phyloP scores from a whole-genome alignment of 2,797 vertebrate species.

The Micrastur ruficollis region DNA sequence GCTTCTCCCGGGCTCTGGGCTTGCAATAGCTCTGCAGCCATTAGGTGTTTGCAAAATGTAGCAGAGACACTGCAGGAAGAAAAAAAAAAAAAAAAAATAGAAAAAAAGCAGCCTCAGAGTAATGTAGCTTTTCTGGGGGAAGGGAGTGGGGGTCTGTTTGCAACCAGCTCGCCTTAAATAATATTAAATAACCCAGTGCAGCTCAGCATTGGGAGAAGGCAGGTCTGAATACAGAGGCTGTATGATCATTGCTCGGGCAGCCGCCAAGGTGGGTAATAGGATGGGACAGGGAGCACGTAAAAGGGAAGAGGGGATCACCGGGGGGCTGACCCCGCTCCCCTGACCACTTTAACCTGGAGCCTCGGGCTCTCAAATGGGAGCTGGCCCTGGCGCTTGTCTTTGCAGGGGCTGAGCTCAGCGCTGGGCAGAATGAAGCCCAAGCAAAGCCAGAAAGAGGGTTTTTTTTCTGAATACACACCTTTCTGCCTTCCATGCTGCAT shows the following conservation, averaged over 20 bases:
- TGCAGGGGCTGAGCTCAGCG: background rate
- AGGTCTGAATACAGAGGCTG: background rate
- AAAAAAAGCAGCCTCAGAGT: background rate
- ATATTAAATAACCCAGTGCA: background rate
- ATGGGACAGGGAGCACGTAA: constrained; percentile 6
- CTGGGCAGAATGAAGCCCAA: background rate
- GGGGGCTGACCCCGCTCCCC: background rate
- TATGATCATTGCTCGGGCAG: rapidly evolving
- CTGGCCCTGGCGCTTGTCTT: background rate
- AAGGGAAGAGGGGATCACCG: background rate
- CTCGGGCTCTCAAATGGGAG: background rate
- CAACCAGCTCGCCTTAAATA: background rate
- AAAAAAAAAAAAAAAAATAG: background rate
- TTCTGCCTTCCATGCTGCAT: background rate
- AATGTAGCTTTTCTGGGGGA: background rate
- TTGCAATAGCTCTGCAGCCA: background rate
- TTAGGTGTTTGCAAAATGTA: constrained; percentile 5
- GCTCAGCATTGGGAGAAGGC: background rate
- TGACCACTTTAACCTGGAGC: background rate
- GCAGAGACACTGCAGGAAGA: background rate
- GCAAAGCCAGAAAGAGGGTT: background rate
- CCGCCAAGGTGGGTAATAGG: background rate
- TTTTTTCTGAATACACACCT: background rate
- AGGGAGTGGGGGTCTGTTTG: background rate
- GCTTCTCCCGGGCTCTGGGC: background rate